Conservation (phyloP, 2,888 invertebrate species). For the Zygaena filipendulae region DNA sequence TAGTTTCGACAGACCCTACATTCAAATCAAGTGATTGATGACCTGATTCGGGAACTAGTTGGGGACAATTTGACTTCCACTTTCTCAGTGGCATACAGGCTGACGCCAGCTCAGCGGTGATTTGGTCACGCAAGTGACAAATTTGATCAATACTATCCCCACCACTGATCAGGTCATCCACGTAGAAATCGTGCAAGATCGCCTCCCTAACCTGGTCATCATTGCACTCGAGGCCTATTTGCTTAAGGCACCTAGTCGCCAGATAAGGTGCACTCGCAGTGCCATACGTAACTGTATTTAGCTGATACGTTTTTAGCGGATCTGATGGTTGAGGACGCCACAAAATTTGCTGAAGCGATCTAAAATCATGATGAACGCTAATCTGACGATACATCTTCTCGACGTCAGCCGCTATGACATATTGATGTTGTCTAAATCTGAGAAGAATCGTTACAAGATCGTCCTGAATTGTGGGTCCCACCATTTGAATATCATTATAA, state of each 20-base stretch:
- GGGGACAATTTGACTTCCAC: slow-evolving; percentile 18
- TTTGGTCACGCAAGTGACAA: slow-evolving; percentile 3
- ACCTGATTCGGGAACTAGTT: slow-evolving; percentile 4
- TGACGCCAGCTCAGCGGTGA: slow-evolving; percentile 13
- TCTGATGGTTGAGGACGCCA: slow-evolving; percentile 16
- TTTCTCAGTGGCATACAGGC: slow-evolving; percentile 18
- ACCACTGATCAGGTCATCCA: slow-evolving; percentile 18
- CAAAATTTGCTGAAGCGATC: no score
- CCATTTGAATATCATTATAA: slow-evolving; percentile 15
- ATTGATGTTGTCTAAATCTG: slow-evolving; percentile 15
- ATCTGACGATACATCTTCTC: no score
- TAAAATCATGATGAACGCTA: slow-evolving; percentile 14
- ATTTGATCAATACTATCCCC: slow-evolving; percentile 9
- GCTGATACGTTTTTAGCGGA: slow-evolving; percentile 10
- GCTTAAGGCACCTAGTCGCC: slow-evolving; percentile 18
- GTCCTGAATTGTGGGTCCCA: slow-evolving; percentile 17
- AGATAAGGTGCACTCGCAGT: slow-evolving; percentile 20
- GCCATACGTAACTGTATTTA: slow-evolving; percentile 21
- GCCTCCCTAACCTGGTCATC: slow-evolving; percentile 12
- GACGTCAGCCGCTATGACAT: no score
- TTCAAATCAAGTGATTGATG: slow-evolving; percentile 5
- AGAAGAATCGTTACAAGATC: slow-evolving; percentile 19
- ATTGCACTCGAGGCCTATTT: slow-evolving; percentile 16
- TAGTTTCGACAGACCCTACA: slow-evolving; percentile 4
- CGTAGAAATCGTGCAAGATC: slow-evolving; percentile 19